Base-by-base conservation (phyloP, 2,113 vertebrate species). In the Antechinus flavipes region DNA sequence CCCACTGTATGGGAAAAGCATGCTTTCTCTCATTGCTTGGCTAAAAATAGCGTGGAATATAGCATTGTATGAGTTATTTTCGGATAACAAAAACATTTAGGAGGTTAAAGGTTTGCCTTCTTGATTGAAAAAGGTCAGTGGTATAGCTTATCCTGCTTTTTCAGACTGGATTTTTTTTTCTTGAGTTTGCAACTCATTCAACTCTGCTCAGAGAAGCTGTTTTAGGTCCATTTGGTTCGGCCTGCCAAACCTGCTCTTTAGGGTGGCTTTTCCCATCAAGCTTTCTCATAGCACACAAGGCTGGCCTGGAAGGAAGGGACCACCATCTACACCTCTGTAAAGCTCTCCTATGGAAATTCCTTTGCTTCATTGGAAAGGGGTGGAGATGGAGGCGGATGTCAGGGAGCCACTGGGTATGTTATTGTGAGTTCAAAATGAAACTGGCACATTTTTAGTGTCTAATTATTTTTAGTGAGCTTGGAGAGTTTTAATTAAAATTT, bases 401-500 rank as follows among this genome's bases (percentile, higher is more conserved):
- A 96, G 92, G 95, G 96, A 94, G 91, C 58, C 96, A 92, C 94
- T 97, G 96, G 94, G 94, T 96, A 93, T 10, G 30, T 97, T 97
- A 96, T 93, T 98, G 98, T 98, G 98, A 99, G 98, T 99, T 98
- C 98, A 98, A 98, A 98, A 98, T 98, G 98, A 98, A 99, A 98
- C 98, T 97, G 98, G 98, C 98, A 97, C 98, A 98, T 98, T 98
- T 84, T 98, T 98, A 98, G 98, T 98, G 96, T 97, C 98, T 98
- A 98, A 99, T 99, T 98, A 99, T 99, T 99, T 99, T 98, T 98
- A 98, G 98, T 98, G 98, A 98, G 98, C 98, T 98, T 98, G 96
- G 98, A 98, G 98, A 98, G 98, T 98, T 99, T 98, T 98, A 99
- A 99, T 98, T 99, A 99, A 99, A 99, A 99, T 98, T 98, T 99